phyloP scores from a whole-genome alignment of 2,113 vertebrate species.

The Lathamus discolor region DNA sequence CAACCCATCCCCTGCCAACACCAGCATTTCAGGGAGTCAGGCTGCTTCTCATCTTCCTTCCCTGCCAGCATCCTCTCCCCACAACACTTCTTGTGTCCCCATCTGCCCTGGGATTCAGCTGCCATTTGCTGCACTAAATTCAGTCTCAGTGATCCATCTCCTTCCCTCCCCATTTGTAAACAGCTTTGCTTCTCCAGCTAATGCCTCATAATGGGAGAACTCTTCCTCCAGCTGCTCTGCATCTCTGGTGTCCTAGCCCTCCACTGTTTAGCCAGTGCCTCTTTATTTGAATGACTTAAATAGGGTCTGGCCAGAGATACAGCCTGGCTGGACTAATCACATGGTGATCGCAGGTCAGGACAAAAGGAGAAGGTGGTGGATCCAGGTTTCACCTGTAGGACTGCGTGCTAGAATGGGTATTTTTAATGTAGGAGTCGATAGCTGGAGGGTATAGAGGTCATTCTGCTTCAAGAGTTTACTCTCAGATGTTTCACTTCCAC shows the following conservation, averaged over 20 bases:
- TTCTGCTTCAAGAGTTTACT: background rate
- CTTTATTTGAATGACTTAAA: background rate
- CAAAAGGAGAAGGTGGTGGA: background rate
- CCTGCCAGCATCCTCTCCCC: background rate
- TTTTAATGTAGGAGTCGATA: background rate
- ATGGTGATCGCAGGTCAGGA: rapidly evolving
- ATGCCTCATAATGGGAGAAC: background rate
- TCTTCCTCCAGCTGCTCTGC: background rate
- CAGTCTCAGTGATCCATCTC: background rate
- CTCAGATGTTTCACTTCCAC: slow-evolving; percentile 3
- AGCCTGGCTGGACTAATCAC: background rate
- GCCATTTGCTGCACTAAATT: background rate
- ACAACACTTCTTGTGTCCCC: background rate
- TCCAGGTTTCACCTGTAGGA: background rate
- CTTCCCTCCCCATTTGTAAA: background rate
- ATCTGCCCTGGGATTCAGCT: background rate
- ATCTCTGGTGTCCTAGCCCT: background rate
- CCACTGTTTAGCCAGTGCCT: background rate
- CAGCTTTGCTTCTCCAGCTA: background rate
- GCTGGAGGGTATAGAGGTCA: background rate
- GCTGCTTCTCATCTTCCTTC: background rate
- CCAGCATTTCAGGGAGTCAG: background rate
- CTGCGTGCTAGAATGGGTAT: background rate
- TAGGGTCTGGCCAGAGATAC: background rate
- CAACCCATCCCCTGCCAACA: background rate